phyloP scores from a whole-genome alignment of 2,888 invertebrate genomes.

The Andrena haemorrhoa region DNA sequence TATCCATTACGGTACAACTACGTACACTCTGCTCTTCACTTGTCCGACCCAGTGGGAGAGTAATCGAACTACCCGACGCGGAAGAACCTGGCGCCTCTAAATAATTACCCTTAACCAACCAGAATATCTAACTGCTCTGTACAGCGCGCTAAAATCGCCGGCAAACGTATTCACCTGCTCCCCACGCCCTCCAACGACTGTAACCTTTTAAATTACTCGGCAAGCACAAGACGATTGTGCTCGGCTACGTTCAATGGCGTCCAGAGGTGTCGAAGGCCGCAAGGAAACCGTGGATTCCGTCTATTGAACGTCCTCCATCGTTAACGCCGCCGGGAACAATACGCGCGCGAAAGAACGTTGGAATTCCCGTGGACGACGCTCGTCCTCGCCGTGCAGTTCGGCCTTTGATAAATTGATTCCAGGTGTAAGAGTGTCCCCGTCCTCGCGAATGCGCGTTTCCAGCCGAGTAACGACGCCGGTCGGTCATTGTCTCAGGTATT shows the following conservation, averaged over 20 bases:
- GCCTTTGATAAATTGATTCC: slow-evolving; percentile 75
- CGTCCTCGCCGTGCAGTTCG: slow-evolving; percentile 43
- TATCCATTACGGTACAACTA: no score
- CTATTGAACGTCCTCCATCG: slow-evolving; percentile 58
- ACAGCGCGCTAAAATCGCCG: no score
- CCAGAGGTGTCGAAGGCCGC: slow-evolving; percentile 25
- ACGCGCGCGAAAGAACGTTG: slow-evolving; percentile 50
- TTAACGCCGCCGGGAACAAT: slow-evolving; percentile 57
- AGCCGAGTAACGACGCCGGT: slow-evolving; percentile 79
- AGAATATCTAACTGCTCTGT: no score
- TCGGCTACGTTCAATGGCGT: slow-evolving; percentile 31
- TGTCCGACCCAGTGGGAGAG: no score
- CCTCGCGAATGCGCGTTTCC: slow-evolving; percentile 74
- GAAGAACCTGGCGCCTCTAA: no score
- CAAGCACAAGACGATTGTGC: slow-evolving; percentile 13
- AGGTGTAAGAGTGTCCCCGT: slow-evolving; percentile 69
- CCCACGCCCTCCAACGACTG: neutral
- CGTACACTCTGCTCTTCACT: no score
- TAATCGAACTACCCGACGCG: no score
- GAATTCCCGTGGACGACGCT: slow-evolving; percentile 59
- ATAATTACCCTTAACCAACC: no score
- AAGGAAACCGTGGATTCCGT: slow-evolving; percentile 46
- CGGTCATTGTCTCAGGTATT: slow-evolving; percentile 81
- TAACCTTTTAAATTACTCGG: neutral
- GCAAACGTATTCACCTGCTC: no score